Evolutionary conservation across 2,797 vertebrate species (phyloP).

Genomic region (Carcharodon carcharias): DNA sequence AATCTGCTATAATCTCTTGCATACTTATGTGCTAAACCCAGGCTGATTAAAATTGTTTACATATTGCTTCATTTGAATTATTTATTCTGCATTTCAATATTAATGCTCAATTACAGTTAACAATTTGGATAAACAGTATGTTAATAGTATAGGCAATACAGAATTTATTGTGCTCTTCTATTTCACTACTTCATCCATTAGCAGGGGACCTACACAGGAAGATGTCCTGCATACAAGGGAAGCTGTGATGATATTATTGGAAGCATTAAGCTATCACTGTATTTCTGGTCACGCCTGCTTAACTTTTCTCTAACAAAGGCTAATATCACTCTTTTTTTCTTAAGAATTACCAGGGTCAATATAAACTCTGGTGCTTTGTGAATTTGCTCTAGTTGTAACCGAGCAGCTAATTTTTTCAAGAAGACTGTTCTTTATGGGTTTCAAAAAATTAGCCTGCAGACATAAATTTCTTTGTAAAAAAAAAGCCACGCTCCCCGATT

Average conservation of each 20-base stretch:
- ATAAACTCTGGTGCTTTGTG: constrained; percentile 11
- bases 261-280: not conserved
- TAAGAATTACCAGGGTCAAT: not conserved
- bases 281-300: not conserved
- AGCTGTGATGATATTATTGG: not conserved
- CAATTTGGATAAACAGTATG: not conserved
- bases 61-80: not conserved
- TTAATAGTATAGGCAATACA: not conserved
- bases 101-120: not conserved
- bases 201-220: not conserved
- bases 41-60: not conserved
- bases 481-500: not conserved
- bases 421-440: not conserved
- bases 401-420: not conserved
- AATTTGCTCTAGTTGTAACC: not conserved
- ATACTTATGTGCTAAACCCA: not conserved
- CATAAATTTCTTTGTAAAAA: not conserved
- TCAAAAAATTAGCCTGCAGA: not conserved
- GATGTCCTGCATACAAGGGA: not conserved
- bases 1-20: not conserved
- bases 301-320: constrained; percentile 7
- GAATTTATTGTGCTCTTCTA: not conserved
- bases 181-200: not conserved
- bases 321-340: not conserved
- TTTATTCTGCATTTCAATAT: not conserved